Conservation (phyloP, 2,113 vertebrate genomes). For the cattle (Bos taurus) region DNA sequence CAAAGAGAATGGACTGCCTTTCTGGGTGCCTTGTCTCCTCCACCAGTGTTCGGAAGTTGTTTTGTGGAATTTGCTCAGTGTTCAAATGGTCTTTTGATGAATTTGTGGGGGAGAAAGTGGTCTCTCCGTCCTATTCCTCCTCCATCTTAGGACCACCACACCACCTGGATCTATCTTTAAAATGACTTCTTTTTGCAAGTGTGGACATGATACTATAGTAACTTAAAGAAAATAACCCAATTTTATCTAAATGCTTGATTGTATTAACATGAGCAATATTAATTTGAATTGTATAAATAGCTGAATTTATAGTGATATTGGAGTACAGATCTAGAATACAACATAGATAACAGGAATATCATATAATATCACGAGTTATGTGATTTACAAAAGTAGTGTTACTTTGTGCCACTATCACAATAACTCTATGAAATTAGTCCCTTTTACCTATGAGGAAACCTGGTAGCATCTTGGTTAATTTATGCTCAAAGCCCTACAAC, state of each 20-base stretch:
- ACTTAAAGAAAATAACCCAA: neutral
- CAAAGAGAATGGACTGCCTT: neutral
- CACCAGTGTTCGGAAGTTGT: neutral
- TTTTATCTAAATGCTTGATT: neutral
- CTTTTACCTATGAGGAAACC: neutral
- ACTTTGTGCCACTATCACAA: neutral
- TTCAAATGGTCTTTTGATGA: neutral
- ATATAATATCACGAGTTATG: neutral
- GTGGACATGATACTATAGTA: neutral
- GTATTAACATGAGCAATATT: neutral
- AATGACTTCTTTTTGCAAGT: neutral
- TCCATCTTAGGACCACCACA: rapidly evolving
- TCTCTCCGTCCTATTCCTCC: neutral
- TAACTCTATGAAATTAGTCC: neutral
- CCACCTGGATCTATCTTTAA: neutral
- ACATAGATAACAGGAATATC: neutral
- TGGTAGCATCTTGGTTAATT: neutral
- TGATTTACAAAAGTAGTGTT: neutral
- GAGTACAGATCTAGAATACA: neutral
- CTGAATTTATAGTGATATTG: neutral
- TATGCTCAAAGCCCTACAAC: neutral
- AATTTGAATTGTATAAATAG: neutral
- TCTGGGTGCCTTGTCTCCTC: neutral
- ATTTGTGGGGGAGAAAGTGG: neutral
- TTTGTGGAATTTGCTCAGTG: neutral